Evolutionary conservation across 1,140 invertebrate genomes (phyloP).

Genomic region (Drosophila eugracilis): DNA sequence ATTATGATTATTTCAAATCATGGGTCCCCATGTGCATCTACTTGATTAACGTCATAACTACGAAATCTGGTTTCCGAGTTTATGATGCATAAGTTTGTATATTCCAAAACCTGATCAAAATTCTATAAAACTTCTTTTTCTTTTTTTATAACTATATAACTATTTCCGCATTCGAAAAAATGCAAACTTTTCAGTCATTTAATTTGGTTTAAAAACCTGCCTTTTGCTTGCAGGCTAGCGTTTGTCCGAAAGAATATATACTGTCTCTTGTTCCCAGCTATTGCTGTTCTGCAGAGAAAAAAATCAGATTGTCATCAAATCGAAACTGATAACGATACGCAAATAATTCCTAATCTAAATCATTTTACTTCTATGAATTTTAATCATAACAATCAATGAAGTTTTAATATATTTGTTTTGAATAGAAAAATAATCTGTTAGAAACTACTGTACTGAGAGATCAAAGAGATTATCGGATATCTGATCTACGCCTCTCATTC

Average conservation of each 20-base stretch:
- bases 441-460: too few relatives aligned
- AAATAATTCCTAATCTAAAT: too few relatives aligned
- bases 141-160: not conserved
- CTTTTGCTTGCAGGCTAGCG: not conserved
- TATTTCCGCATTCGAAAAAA: not conserved
- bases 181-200: not conserved
- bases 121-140: not conserved
- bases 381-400: too few relatives aligned
- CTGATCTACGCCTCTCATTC: too few relatives aligned
- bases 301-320: not conserved
- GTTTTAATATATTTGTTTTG: too few relatives aligned
- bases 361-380: too few relatives aligned
- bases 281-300: not conserved
- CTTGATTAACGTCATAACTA: not conserved
- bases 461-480: not conserved
- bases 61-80: not conserved
- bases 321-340: too few relatives aligned
- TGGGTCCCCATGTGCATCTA: not conserved
- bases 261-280: slow-evolving; percentile 6
- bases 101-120: not conserved
- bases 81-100: not conserved
- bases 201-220: not conserved
- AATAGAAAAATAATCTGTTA: too few relatives aligned
- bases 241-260: not conserved
- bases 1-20: too few relatives aligned